Evolutionary conservation across 2,797 vertebrate species (phyloP).

Genomic region (Centropyge bicolor): DNA sequence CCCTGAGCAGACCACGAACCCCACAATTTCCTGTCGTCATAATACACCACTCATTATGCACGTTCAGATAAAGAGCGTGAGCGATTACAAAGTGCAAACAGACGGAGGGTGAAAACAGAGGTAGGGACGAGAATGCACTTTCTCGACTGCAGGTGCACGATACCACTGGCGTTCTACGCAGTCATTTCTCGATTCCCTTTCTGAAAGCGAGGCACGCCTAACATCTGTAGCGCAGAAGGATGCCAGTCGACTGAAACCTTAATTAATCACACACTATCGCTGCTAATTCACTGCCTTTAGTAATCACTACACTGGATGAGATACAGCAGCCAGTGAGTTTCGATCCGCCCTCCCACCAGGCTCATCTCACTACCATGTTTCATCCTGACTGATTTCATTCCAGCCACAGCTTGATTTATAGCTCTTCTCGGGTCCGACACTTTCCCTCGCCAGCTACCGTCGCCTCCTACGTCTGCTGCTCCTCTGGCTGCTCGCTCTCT

Average conservation of each 20-base stretch:
- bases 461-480: neutral
- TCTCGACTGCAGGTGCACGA: slow-evolving; percentile 36
- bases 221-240: slow-evolving; percentile 42
- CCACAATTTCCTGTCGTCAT: slow-evolving; percentile 51
- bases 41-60: slow-evolving; percentile 35
- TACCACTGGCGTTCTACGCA: neutral
- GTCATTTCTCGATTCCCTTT: slow-evolving; percentile 10
- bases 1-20: slow-evolving; percentile 47
- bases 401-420: slow-evolving; percentile 51
- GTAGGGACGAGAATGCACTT: neutral
- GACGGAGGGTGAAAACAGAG: slow-evolving; percentile 1
- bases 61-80: slow-evolving; percentile 3
- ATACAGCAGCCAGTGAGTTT: slow-evolving; percentile 25
- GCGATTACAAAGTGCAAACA: slow-evolving; percentile 9
- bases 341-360: slow-evolving; percentile 15
- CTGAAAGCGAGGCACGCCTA: slow-evolving; percentile 49
- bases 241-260: slow-evolving; percentile 4
- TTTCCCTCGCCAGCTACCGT: slow-evolving; percentile 14
- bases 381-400: slow-evolving; percentile 46
- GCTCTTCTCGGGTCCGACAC: slow-evolving; percentile 19
- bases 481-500: neutral
- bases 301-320: slow-evolving; percentile 26
- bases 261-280: slow-evolving; percentile 23
- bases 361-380: slow-evolving; percentile 26
- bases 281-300: slow-evolving; percentile 31